Base-by-base conservation (phyloP, 2,113 vertebrate species). In the Vidua macroura region DNA sequence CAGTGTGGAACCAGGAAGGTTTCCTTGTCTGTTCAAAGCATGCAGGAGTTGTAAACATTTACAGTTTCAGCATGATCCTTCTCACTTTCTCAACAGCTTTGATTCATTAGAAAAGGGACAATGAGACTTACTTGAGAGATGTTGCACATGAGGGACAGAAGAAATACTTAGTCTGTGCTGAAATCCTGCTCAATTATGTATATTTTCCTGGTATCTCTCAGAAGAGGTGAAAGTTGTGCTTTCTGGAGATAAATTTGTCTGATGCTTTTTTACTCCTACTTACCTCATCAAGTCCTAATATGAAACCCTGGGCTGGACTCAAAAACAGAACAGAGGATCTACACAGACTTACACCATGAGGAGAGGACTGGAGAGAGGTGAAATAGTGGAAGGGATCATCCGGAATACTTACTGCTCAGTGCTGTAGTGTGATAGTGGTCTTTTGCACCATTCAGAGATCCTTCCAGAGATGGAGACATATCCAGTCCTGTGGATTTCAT, bases 261-360 rank as follows among this genome's bases (percentile, higher is more conserved):
- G 41, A 75, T 44, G 3, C 0, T 48, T 86, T 37, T 83, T 72
- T 68, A 52, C 11, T 60, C 24, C 21, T 7, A 6, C 22, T 74
- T 70, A 4, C 5, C 6, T 67, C 14, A 51, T 39, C 4, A 59
- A 22, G 21, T 59, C 18, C 10, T 30, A 70, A 2, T 19, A 24
- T 8, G 21, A 22, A 62, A 31, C 6, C 8, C 22, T 83, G 48
- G 13, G 43, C 25, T 1, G 6, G 53, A 73, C 2, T 6, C 17
- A 56, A 76, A 60, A 85, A 39, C 10, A 56, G 21, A 58, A 9
- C 11, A 55, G 23, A 44, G 8, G 25, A 33, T 39, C 27, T 60
- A 13, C 11, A 3, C 15, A 27, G 56, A 13, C 5, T 59, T 72
- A 48, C 1, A 17, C 3, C 5, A 8, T 19, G 22, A 2, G 10